A percentile compares a stretch with the other conserved stretches of the same genome.
Conservation (phyloP, 2,113 vertebrate genomes). For the Chlamydotis undulata region DNA sequence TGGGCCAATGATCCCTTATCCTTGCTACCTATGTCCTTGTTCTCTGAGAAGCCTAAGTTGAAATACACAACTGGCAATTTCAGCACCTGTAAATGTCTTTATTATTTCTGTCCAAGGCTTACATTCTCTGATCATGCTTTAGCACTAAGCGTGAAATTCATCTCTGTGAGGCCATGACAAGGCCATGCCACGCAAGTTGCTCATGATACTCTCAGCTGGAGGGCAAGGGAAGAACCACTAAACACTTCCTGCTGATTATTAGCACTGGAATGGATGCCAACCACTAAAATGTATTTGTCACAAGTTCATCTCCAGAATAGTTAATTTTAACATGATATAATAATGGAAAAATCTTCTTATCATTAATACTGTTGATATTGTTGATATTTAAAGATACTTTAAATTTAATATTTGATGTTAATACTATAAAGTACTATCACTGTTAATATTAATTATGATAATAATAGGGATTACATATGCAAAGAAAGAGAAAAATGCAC, state of each 20-base stretch:
- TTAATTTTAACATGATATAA: not conserved
- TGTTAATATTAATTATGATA: not conserved
- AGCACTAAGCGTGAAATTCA: not conserved
- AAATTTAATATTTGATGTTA: not conserved
- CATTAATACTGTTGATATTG: not conserved
- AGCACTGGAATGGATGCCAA: not conserved
- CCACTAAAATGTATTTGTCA: not conserved
- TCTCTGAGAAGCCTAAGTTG: not conserved
- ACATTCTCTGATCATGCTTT: not conserved
- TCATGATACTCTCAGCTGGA: not conserved
- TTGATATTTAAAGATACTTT: not conserved
- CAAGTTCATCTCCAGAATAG: not conserved
- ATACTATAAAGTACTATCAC: not conserved
- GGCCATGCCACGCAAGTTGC: not conserved
- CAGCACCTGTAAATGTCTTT: not conserved
- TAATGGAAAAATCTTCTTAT: not conserved
- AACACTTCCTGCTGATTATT: not conserved
- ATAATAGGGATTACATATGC: not conserved
- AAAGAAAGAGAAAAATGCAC: not conserved
- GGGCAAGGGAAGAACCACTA: not conserved
- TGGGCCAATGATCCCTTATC: not conserved
- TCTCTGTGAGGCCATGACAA: not conserved
- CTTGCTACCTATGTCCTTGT: not conserved
- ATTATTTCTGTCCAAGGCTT: not conserved
- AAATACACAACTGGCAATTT: not conserved